These are phyloP conservation scores for Cottoperca gobio DNA, from an alignment of 2,797 vertebrate genomes.

Conservation along the genomic window DNA sequence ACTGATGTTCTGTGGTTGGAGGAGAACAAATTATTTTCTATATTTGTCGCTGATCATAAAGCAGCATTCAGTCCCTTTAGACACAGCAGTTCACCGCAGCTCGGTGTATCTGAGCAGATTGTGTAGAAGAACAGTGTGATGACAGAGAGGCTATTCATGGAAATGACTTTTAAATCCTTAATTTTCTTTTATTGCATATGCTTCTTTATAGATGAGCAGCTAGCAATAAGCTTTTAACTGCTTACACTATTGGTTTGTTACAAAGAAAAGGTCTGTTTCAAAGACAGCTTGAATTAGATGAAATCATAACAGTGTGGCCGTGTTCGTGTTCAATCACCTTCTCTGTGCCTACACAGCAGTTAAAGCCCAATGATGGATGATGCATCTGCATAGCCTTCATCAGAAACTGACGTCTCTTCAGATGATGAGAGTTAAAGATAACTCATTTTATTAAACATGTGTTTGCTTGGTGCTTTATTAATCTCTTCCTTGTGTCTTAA, in stretches of 20 bases:
- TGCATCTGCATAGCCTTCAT: neutral
- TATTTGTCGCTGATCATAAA: conserved; percentile 63
- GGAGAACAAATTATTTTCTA: conserved; percentile 69
- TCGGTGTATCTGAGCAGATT: conserved; percentile 19
- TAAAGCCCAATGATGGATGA: neutral
- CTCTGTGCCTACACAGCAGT: neutral
- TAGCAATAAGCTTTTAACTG: conserved; percentile 1
- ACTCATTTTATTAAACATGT: neutral
- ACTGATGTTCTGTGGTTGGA: conserved; percentile 62
- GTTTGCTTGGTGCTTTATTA: neutral
- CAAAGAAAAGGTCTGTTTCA: conserved; percentile 2
- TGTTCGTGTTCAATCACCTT: conserved; percentile 9
- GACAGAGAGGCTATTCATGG: conserved; percentile 16
- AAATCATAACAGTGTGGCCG: neutral
- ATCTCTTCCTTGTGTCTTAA: neutral
- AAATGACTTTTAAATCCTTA: conserved; percentile 14
- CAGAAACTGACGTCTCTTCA: neutral
- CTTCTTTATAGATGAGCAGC: neutral
- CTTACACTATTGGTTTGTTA: neutral
- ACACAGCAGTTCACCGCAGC: conserved; percentile 11
- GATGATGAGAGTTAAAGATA: neutral
- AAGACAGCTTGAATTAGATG: neutral
- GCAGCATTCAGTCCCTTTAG: conserved; percentile 20
- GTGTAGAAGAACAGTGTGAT: conserved; percentile 21
- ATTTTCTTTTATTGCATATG: neutral